A percentile compares a stretch with the other conserved stretches of the same genome.
phyloP scores from a whole-genome alignment of 2,888 invertebrate species.

The Cephus sareptanus region DNA sequence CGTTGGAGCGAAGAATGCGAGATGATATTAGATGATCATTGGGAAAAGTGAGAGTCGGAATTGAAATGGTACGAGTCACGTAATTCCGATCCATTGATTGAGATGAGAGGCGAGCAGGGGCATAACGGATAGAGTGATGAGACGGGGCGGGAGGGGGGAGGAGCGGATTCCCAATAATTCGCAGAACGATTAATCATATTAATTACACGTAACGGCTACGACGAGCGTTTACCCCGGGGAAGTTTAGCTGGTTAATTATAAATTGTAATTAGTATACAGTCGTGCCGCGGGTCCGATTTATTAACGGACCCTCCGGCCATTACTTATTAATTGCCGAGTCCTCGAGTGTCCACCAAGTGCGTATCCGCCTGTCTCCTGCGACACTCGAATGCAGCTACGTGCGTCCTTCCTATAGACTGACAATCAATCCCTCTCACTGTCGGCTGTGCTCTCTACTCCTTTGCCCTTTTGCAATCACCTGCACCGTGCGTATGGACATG shows the following conservation, averaged over 20 bases:
- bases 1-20: background rate
- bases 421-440: background rate
- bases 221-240: slow-evolving; percentile 25
- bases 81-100: background rate
- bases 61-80: background rate
- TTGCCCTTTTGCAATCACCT: background rate
- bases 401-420: background rate
- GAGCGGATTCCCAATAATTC: slow-evolving; percentile 44
- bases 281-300: slow-evolving; percentile 56
- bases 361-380: slow-evolving; percentile 50
- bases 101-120: background rate
- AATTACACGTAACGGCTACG: slow-evolving; percentile 48
- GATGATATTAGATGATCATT: background rate
- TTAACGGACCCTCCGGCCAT: slow-evolving; percentile 56
- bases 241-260: slow-evolving; percentile 61
- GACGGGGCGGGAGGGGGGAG: background rate
- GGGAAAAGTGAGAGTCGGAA: background rate
- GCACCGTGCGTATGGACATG: too few relatives aligned
- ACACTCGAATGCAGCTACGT: slow-evolving; percentile 34
- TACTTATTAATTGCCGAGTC: slow-evolving; percentile 57
- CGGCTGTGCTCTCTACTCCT: background rate
- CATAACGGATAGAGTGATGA: background rate
- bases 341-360: slow-evolving; percentile 34
- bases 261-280: slow-evolving; percentile 58
- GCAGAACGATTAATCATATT: slow-evolving; percentile 62